Percentiles rank a stretch among this genome's conserved stretches.
Conservation (phyloP, 1,140 invertebrate species). For the Eueides isabella region DNA sequence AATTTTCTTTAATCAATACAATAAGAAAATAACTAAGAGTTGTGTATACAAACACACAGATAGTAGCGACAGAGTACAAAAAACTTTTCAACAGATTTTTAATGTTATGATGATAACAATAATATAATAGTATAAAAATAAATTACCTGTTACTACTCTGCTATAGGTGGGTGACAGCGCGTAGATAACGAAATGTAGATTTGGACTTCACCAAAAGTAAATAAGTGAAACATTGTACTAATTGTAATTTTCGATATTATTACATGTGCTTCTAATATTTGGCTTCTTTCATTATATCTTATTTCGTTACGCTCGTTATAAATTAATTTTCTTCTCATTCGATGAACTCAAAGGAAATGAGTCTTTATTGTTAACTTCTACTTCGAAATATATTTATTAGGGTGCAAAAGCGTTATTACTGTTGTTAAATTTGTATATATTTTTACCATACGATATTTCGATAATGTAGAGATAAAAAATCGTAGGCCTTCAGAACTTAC, state of each 20-base stretch:
- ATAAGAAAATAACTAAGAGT: no score
- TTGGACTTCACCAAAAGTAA: neutral
- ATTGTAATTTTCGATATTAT: slow-evolving; percentile 4
- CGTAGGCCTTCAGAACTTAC: no score
- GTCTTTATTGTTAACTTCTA: slow-evolving; percentile 30
- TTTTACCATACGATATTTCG: neutral
- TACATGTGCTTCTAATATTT: slow-evolving; percentile 13
- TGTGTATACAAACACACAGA: no score
- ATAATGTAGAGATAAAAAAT: no score
- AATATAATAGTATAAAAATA: no score
- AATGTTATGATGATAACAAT: no score
- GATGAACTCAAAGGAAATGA: slow-evolving; percentile 22
- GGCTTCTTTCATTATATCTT: slow-evolving; percentile 19
- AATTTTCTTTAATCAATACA: no score
- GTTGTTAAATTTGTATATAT: neutral
- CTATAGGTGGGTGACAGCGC: no score
- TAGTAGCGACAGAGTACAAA: no score
- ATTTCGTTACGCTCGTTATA: slow-evolving; percentile 34
- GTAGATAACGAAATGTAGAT: no score
- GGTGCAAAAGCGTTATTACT: slow-evolving; percentile 13
- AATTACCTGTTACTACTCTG: no score
- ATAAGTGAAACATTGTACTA: neutral
- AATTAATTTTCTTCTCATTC: slow-evolving; percentile 34
- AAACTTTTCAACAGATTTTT: no score
- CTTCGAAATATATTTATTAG: slow-evolving; percentile 31